phyloP scores from a whole-genome alignment of 2,113 vertebrate species.

The Oenanthe oenanthe region DNA sequence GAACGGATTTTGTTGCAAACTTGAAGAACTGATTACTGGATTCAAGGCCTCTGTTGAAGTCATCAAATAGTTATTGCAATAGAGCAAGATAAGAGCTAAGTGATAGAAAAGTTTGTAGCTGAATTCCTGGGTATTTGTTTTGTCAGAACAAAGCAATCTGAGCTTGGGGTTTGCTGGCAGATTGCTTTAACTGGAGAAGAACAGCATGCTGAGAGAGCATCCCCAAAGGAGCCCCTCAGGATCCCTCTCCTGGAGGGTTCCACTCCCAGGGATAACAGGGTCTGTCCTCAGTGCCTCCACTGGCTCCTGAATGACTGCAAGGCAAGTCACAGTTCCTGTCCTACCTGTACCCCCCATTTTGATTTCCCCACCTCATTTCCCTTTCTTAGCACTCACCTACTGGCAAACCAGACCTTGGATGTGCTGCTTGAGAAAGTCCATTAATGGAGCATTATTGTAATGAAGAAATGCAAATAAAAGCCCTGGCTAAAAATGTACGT shows the following conservation, averaged over 20 bases:
- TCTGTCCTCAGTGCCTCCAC: neutral
- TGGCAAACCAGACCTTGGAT: neutral
- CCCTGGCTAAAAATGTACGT: neutral
- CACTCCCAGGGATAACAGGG: neutral
- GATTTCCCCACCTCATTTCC: neutral
- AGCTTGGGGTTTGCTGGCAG: neutral
- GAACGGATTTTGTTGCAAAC: neutral
- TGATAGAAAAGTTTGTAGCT: neutral
- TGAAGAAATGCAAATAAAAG: neutral
- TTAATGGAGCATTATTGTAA: neutral
- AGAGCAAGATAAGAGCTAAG: slow-evolving; percentile 29
- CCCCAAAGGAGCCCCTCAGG: neutral
- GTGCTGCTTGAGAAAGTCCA: neutral
- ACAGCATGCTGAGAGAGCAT: neutral
- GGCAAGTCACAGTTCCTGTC: neutral
- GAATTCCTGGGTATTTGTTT: slow-evolving; percentile 8
- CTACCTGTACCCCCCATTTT: neutral
- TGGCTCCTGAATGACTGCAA: neutral
- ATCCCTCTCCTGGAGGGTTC: neutral
- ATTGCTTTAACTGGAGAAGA: neutral
- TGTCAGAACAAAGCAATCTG: neutral
- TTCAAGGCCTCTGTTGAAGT: slow-evolving; percentile 55
- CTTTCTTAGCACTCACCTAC: neutral
- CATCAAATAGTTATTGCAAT: slow-evolving; percentile 45
- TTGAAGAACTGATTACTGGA: slow-evolving; percentile 28